Conservation (phyloP, 2,888 invertebrate species). For the Leuctra nigra region DNA sequence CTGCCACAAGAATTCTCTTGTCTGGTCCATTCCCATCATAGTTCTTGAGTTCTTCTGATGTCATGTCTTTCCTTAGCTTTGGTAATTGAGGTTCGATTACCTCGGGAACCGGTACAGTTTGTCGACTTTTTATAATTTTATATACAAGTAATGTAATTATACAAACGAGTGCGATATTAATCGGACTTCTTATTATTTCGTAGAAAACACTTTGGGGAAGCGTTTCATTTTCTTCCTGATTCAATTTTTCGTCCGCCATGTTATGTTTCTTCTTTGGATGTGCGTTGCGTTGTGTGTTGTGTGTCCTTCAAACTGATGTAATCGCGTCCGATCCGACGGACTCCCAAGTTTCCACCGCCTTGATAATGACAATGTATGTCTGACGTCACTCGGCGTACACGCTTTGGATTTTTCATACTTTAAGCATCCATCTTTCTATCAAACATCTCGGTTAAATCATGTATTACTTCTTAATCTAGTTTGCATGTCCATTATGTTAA, state of each 20-base stretch:
- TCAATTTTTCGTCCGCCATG: constrained; percentile 6
- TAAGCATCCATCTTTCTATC: too few relatives aligned
- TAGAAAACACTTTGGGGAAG: constrained; percentile 41
- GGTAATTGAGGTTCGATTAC: constrained; percentile 58
- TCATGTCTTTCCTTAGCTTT: constrained; percentile 82
- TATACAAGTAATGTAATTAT: constrained; percentile 66
- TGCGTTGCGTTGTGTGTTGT: too few relatives aligned
- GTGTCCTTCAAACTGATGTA: too few relatives aligned
- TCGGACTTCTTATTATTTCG: constrained; percentile 62
- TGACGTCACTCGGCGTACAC: too few relatives aligned
- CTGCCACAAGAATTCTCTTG: constrained; percentile 78
- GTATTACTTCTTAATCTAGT: too few relatives aligned
- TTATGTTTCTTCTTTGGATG: background rate
- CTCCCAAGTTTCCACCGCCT: too few relatives aligned
- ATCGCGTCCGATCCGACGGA: too few relatives aligned
- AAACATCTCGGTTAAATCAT: too few relatives aligned
- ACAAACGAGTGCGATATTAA: constrained; percentile 61
- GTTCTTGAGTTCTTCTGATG: constrained; percentile 73
- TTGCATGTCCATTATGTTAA: too few relatives aligned
- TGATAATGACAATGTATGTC: too few relatives aligned
- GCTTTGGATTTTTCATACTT: too few relatives aligned
- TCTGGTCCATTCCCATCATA: constrained; percentile 74
- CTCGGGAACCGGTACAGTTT: constrained; percentile 34
- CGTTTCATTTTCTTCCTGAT: background rate
- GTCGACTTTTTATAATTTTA: constrained; percentile 57